Base-by-base conservation (phyloP, 2,888 invertebrate species). In the Ypsolopha sequella region DNA sequence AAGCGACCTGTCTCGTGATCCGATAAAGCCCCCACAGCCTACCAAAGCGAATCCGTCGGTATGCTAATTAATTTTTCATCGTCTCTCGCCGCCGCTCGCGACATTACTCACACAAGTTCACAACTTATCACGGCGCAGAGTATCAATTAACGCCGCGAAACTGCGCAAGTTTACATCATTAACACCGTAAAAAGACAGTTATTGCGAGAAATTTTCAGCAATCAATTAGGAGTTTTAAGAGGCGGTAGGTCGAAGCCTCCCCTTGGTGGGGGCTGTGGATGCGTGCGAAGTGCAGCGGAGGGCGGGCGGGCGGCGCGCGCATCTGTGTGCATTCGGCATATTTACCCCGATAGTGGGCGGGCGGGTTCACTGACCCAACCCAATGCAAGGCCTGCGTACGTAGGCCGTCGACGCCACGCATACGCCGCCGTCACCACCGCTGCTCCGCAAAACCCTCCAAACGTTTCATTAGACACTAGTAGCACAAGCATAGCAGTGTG, bases 291-390 rank as follows among this genome's bases (percentile, higher is more conserved):
- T 41, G 49, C 51, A 43, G 52, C 50, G 56, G 57, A 53, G 53
- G 58, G 53, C 50, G 41, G 61, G 61, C 65, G 67, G 68, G 70
- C 80, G 77, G 84, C 81, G 84, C 84, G 85, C 84, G 86, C 78
- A 80, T 80, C 82, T 81, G 81, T 84, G 85, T 84, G 85, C 86
- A 86, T 84, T 85, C 84, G 85, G 85, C 84, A 84, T 85, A 85
- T 86, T 86, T 86, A 84, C 84, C 84, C 82, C 80, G 80, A 82
- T 81, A 77, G 80, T 78, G 80, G 81, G 80, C 80, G 84, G 80
- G 76, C 74, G 80, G 78, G 81, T 73, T 84, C 84, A 80, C 71
- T 79, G 82, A 82, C 85, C 80, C 82, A 82, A 81, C 80, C 84
- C 84, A 80, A 82, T 86, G 86, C 78, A 78, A 80, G 86, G 73